Percentiles rank a stretch among this genome's conserved stretches.
These are phyloP conservation scores for Drosophila niveifrons DNA, from an alignment of 2,888 invertebrate species.

Conservation along the genomic window DNA sequence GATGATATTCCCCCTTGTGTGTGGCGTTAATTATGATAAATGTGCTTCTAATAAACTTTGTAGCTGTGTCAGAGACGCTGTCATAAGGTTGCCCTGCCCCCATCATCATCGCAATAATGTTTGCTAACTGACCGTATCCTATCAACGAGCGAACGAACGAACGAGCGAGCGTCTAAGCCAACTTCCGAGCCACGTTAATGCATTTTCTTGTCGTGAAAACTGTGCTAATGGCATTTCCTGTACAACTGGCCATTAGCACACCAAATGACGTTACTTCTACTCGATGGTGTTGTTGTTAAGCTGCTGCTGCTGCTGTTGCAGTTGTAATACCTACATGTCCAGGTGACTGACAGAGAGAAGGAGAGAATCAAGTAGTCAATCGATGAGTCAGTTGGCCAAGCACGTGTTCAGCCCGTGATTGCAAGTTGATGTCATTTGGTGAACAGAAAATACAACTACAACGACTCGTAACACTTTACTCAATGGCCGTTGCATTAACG, in stretches of 20 bases:
- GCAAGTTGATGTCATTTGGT: conserved; percentile 66
- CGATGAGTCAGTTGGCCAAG: conserved; percentile 44
- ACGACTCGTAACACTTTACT: conserved; percentile 31
- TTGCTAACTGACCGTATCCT: conserved; percentile 20
- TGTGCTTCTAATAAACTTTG: conserved; percentile 67
- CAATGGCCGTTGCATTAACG: conserved; percentile 57
- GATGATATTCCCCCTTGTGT: conserved; percentile 12
- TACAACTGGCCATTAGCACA: conserved; percentile 63
- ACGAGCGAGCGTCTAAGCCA: conserved; percentile 20
- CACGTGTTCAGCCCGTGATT: conserved; percentile 66
- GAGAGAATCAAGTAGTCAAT: conserved; percentile 34
- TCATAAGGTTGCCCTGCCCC: conserved; percentile 33
- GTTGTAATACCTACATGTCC: conserved; percentile 26
- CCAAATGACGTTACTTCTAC: conserved; percentile 47
- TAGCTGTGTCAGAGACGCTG: conserved; percentile 20
- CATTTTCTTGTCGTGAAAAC: conserved; percentile 59
- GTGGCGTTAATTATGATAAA: conserved; percentile 74
- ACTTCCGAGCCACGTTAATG: conserved; percentile 58
- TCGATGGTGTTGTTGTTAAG: conserved; percentile 29
- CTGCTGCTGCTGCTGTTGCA: conserved; percentile 16
- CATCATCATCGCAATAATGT: conserved; percentile 20
- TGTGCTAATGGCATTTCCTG: conserved; percentile 73
- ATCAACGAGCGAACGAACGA: background rate
- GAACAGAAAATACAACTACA: background rate
- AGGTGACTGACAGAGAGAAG: conserved; percentile 28